Evolutionary conservation across 2,888 invertebrate species (phyloP).

Genomic region (Epirrita christyi): DNA sequence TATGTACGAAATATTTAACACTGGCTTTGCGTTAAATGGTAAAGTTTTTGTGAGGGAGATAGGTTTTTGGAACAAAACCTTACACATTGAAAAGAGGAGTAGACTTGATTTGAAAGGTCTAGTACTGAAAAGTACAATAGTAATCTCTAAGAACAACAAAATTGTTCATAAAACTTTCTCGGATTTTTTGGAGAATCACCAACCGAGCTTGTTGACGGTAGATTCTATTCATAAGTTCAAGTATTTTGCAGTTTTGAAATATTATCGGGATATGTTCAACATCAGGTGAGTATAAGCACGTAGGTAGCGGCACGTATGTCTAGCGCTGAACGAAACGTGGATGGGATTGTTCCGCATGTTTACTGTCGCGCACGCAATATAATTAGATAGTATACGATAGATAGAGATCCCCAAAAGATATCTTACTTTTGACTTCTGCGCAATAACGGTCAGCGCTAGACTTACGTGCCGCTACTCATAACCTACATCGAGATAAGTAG

Average conservation of each 20-base stretch:
- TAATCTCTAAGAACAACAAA: slow-evolving; percentile 59
- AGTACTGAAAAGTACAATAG: slow-evolving; percentile 81
- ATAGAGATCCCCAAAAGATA: no score
- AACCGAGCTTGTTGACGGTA: slow-evolving; percentile 76
- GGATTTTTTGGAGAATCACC: slow-evolving; percentile 74
- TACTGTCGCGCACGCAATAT: no score
- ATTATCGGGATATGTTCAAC: slow-evolving; percentile 87
- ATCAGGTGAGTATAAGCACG: slow-evolving; percentile 86
- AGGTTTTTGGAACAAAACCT: slow-evolving; percentile 72
- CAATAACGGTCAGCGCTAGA: no score
- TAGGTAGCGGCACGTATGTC: no score
- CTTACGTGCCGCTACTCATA: no score
- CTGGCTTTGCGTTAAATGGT: slow-evolving; percentile 82
- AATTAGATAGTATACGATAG: no score
- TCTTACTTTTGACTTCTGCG: no score
- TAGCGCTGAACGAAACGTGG: no score
- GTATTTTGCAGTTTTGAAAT: slow-evolving; percentile 81
- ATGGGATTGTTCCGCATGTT: no score
- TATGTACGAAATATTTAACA: slow-evolving; percentile 82
- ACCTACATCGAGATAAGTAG: no score
- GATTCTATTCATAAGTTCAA: slow-evolving; percentile 88
- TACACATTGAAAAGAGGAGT: slow-evolving; percentile 61
- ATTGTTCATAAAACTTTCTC: slow-evolving; percentile 71
- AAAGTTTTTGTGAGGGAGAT: slow-evolving; percentile 70
- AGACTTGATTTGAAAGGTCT: slow-evolving; percentile 84